Percentiles rank a stretch among this genome's conserved stretches.
Evolutionary conservation across 2,113 vertebrate genomes (phyloP).

Genomic region (Cottus gobio): DNA sequence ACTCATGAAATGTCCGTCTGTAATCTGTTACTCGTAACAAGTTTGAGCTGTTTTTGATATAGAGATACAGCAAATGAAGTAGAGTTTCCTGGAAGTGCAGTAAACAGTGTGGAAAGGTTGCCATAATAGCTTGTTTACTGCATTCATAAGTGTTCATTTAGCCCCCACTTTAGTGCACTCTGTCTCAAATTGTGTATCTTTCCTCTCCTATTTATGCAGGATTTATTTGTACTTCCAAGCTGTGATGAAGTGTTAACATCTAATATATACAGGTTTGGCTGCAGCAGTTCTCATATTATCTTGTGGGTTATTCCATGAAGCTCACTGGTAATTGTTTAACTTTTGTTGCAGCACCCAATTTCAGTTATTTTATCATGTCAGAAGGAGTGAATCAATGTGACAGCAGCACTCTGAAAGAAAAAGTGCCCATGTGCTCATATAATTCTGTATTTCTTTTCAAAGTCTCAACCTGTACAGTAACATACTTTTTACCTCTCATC

Average conservation of each 20-base stretch:
- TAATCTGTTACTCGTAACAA: neutral
- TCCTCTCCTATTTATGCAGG: neutral
- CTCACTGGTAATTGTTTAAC: conserved; percentile 38
- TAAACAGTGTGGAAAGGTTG: neutral
- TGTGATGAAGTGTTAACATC: conserved; percentile 14
- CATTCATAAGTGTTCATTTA: conserved; percentile 4
- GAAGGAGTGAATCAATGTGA: conserved; percentile 21
- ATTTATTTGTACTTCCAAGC: conserved; percentile 14
- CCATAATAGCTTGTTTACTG: neutral
- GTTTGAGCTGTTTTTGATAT: neutral
- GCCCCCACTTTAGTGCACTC: neutral
- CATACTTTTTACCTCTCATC: neutral
- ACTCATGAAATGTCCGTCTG: neutral
- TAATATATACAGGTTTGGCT: neutral
- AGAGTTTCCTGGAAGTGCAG: neutral
- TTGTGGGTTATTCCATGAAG: neutral
- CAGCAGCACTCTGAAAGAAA: neutral
- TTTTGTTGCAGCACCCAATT: conserved; percentile 1
- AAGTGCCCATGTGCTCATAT: neutral
- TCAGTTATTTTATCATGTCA: conserved; percentile 28
- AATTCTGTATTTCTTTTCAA: neutral
- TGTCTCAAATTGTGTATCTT: neutral
- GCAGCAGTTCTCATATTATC: neutral
- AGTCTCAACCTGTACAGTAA: neutral
- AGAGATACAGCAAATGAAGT: neutral